phyloP scores from a whole-genome alignment of 2,888 invertebrate genomes.

The Ichneumon xanthorius region DNA sequence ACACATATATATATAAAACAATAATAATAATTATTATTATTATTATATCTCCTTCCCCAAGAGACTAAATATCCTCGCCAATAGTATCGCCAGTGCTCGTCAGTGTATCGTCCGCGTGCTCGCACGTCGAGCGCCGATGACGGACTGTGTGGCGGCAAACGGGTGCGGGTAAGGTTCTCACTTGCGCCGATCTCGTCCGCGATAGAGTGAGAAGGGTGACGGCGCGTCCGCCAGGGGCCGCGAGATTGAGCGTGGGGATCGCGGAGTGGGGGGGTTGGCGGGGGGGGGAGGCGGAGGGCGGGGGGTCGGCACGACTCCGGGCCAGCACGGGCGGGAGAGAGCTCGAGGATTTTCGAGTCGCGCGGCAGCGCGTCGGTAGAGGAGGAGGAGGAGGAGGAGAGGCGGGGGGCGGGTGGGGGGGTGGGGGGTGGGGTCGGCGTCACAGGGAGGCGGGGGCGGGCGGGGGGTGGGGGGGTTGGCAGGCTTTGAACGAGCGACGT shows the following conservation, averaged over 20 bases:
- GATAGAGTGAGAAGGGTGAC: conserved; percentile 33
- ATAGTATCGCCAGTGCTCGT: background rate
- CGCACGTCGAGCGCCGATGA: conserved; percentile 79
- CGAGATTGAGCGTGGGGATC: conserved; percentile 59
- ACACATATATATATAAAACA: background rate
- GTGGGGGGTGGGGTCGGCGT: conserved; percentile 51
- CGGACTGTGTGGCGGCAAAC: conserved; percentile 83
- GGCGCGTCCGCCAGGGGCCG: conserved; percentile 70
- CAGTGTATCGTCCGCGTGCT: conserved; percentile 70
- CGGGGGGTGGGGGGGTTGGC: conserved; percentile 69
- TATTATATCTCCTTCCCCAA: background rate
- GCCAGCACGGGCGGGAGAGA: conserved; percentile 22
- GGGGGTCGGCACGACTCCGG: conserved; percentile 27
- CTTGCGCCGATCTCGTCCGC: conserved; percentile 52
- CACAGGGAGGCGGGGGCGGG: conserved; percentile 42
- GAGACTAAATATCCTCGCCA: background rate
- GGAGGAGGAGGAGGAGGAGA: background rate
- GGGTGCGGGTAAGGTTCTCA: conserved; percentile 77
- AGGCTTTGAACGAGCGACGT: conserved; percentile 66
- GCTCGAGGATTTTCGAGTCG: conserved; percentile 50
- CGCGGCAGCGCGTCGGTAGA: conserved; percentile 51
- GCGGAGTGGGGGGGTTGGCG: conserved; percentile 70
- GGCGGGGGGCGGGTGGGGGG: conserved; percentile 58
- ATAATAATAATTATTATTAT: background rate
- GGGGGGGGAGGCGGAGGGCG: conserved; percentile 66